Base-by-base conservation (phyloP, 2,888 invertebrate genomes). In the Fabriciana adippe region DNA sequence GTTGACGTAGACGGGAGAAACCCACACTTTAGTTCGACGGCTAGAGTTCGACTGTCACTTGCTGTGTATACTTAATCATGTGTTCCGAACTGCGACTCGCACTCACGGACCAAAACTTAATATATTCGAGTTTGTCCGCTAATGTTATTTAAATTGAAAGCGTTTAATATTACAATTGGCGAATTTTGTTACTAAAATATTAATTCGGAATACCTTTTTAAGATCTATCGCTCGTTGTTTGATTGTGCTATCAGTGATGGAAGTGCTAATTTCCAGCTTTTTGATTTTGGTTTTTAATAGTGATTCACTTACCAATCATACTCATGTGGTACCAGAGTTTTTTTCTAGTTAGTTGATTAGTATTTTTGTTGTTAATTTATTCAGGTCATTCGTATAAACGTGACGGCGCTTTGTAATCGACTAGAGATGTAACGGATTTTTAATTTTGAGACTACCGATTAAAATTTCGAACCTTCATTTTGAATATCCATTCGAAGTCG, bases 121-220 rank as follows among this genome's bases (percentile, higher is more conserved):
- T 16, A 35, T 2, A 2, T 4, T 15, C 18, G 14, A 8, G 1
- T 18, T 51, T 18, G 6, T 45, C 4, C 1, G 4, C 13, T 45
- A 51, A 13, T 21, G 15, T 48, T 45, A 55, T 14, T 18, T 50
- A 48, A 6, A 41, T 45, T 15, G 13, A 53, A 8, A n/a, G 2
- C n/a, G n/a, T n/a, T 31, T 8, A 21, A 51, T 56, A 8, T 56
- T 21, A 48, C 6, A 18, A 69, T 69, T 66, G 65, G 66, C 63
- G 35, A 48, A 41, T 14, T 35, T 57, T 53, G 18, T 13, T 50
- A 16, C 8, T 59, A 4, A 21, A 26, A 6, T n/a, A 55, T 53
- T 54, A 51, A 59, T 65, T 68, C 73, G 74, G 74, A 72, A 73
- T 62, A 73, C 73, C 56, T 73, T 64, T 56, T 72, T 73, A 72